phyloP scores from a whole-genome alignment of 1,140 invertebrate genomes.

The Bombus waltoni region DNA sequence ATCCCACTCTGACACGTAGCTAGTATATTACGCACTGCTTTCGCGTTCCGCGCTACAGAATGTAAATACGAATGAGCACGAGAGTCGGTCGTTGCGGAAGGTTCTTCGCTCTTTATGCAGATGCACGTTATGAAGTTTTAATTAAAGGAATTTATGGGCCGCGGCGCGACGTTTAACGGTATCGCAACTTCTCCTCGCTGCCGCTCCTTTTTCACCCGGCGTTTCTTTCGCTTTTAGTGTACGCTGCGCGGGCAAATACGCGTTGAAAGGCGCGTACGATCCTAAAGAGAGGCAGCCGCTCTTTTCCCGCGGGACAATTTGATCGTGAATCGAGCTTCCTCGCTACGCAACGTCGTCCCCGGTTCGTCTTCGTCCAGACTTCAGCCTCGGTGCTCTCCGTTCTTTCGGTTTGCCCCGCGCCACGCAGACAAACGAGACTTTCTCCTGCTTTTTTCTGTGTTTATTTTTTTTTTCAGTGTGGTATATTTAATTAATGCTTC shows the following conservation, averaged over 20 bases:
- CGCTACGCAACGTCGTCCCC: too few relatives aligned
- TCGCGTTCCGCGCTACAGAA: slow-evolving; percentile 23
- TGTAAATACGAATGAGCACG: slow-evolving; percentile 64
- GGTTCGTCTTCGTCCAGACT: not conserved
- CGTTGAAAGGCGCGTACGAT: not conserved
- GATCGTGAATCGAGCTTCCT: not conserved
- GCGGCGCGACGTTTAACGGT: slow-evolving; percentile 60
- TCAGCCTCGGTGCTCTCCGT: not conserved
- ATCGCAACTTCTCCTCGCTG: slow-evolving; percentile 39
- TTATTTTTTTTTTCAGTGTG: not conserved
- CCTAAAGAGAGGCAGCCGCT: not conserved
- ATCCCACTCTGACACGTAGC: slow-evolving; percentile 8
- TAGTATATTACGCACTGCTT: slow-evolving; percentile 16
- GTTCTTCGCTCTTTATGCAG: slow-evolving; percentile 65
- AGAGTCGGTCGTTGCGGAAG: slow-evolving; percentile 32
- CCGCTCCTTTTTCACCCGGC: too few relatives aligned
- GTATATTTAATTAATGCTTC: not conserved
- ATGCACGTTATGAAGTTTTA: slow-evolving; percentile 67
- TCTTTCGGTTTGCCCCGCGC: not conserved
- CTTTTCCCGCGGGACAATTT: not conserved
- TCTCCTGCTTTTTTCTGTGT: accelerated
- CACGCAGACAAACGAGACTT: not conserved
- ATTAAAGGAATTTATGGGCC: slow-evolving; percentile 69
- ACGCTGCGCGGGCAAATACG: slow-evolving; percentile 2
- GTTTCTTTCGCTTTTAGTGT: slow-evolving; percentile 37